phyloP scores from a whole-genome alignment of 2,113 vertebrate genomes.

The Tinamus guttatus region DNA sequence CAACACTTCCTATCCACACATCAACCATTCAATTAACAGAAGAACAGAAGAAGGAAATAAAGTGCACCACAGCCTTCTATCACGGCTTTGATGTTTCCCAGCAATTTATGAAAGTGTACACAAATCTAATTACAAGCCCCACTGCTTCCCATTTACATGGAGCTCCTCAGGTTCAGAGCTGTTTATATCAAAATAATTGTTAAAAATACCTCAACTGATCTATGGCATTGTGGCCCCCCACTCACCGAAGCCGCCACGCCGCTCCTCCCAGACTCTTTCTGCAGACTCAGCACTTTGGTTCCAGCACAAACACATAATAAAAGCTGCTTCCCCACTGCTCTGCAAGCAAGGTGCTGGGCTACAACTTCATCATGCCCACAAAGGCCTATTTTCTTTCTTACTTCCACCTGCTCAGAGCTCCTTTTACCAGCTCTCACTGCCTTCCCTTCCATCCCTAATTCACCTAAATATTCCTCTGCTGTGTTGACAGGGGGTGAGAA shows the following conservation, averaged over 20 bases:
- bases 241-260: constrained; percentile 27
- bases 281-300: constrained; percentile 18
- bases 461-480: not conserved
- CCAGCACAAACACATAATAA: not conserved
- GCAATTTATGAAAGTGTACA: constrained; percentile 82
- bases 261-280: constrained; percentile 37
- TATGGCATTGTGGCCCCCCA: not conserved
- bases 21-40: constrained; percentile 82
- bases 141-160: constrained; percentile 81
- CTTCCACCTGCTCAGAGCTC: not conserved
- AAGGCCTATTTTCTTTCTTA: not conserved
- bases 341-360: rapidly evolving
- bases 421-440: not conserved
- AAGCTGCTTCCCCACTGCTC: not conserved
- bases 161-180: constrained; percentile 74
- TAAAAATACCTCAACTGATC: constrained; percentile 72
- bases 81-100: constrained; percentile 76
- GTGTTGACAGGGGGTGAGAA: not conserved
- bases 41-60: constrained; percentile 79
- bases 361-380: not conserved
- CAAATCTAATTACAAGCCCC: constrained; percentile 81
- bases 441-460: not conserved
- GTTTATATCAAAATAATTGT: constrained; percentile 80
- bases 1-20: constrained; percentile 79
- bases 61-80: constrained; percentile 76